Base-by-base conservation (phyloP, 2,113 vertebrate genomes). In the Hippopotamus amphibius region DNA sequence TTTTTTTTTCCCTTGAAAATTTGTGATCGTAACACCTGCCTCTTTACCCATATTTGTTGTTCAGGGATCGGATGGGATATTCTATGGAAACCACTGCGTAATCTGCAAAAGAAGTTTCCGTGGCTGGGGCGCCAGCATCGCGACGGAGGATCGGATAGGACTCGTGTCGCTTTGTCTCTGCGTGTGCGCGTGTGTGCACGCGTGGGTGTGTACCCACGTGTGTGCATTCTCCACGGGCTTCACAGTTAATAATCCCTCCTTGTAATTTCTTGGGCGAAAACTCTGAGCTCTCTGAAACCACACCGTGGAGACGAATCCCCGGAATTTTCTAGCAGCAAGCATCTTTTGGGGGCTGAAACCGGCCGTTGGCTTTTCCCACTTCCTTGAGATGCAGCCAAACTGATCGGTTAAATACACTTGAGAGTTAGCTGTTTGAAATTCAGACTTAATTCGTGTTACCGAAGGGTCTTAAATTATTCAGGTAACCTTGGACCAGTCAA, bases 261-360 rank as follows among this genome's bases (percentile, higher is more conserved):
- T 1, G 0, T 4, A 1, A 6, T 14, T 2, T 7, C 69, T 41
- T 3, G 1, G 65, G 63, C 65, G 76, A 21, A 43, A 53, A 4
- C 28, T 11, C 14, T 0, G 21, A 0, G 28, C 57, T 88, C 19
- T 10, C 74, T 3, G 0, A 30, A 13, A 6, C 48, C 30, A 2
- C 7, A 0, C 24, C 7, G 1, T 0, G 1, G 50, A 5, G 63
- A 5, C 0, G 0, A 5, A 2, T 7, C 87, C 41, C 66, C 7
- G 46, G 22, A 10, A 3, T 9, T 21, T 43, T 24, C 48, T 0
- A 0, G 7, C 16, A 2, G 30, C 0, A 2, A 13, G 48, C 41
- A 0, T 28, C 46, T 2, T 0, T 9, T 22, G 0, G 22, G 4
- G 37, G 10, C 46, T 1, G 8, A 0, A 4, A 19, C 76, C 1